Conservation (phyloP, 2,797 vertebrate species). For the Leucoraja ocellata region DNA sequence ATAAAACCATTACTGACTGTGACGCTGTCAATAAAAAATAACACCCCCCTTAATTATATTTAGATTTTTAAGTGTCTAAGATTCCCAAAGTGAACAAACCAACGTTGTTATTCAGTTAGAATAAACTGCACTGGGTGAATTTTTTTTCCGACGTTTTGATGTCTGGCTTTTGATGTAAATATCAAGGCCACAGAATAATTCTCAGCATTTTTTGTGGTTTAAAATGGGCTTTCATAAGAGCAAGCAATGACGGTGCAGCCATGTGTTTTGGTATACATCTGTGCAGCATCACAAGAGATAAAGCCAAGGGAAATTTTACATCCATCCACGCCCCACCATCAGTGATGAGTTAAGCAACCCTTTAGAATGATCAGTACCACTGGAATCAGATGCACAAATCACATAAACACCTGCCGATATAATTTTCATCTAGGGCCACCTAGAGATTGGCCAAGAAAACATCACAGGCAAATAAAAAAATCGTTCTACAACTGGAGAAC, state of each 20-base stretch:
- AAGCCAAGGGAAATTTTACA: slow-evolving; percentile 3
- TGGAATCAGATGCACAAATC: background rate
- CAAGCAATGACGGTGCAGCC: background rate
- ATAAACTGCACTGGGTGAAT: background rate
- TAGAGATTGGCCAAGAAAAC: background rate
- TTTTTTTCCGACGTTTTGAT: background rate
- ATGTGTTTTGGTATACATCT: slow-evolving; percentile 17
- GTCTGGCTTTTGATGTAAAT: background rate
- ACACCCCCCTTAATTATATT: background rate
- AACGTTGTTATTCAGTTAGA: background rate
- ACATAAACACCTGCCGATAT: background rate
- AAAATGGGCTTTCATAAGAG: background rate
- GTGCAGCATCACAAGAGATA: background rate
- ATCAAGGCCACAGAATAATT: slow-evolving; percentile 1
- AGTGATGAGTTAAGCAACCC: background rate
- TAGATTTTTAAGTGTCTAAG: slow-evolving; percentile 3
- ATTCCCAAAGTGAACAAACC: background rate
- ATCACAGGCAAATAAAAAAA: background rate
- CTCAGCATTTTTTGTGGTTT: slow-evolving; percentile 29
- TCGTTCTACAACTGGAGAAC: background rate
- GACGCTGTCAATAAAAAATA: background rate
- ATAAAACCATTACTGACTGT: background rate
- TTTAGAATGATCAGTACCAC: background rate
- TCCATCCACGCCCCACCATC: background rate
- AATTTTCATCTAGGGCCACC: background rate